Conservation (phyloP, 1,140 invertebrate genomes). For the Drosophila prosaltans region DNA sequence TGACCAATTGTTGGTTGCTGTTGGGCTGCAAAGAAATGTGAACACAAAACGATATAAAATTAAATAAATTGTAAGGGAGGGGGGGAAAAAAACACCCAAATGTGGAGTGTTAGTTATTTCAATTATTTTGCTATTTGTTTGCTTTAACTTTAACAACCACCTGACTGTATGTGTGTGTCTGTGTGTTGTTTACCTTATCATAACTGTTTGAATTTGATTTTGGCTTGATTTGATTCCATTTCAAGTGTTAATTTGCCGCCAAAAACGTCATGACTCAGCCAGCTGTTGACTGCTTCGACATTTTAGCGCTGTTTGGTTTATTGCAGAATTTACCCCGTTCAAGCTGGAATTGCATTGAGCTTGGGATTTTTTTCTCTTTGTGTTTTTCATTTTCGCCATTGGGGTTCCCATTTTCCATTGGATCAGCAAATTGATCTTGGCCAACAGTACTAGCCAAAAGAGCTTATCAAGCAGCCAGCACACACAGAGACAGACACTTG, state of each 20-base stretch:
- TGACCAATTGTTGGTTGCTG: slow-evolving; percentile 68
- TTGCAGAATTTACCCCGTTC: slow-evolving; percentile 64
- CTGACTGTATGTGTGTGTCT: neutral
- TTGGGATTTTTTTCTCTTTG: neutral
- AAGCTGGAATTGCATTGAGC: slow-evolving; percentile 42
- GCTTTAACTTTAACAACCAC: slow-evolving; percentile 7
- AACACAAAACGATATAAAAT: slow-evolving; percentile 19
- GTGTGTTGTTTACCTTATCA: slow-evolving; percentile 59
- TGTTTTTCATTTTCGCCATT: neutral
- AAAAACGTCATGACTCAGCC: slow-evolving; percentile 52
- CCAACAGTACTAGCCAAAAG: slow-evolving; percentile 25
- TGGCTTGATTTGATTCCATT: slow-evolving; percentile 72
- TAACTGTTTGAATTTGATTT: slow-evolving; percentile 60
- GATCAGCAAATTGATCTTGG: slow-evolving; percentile 13
- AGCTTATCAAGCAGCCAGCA: slow-evolving; percentile 67
- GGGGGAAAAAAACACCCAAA: slow-evolving; percentile 1
- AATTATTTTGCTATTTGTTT: slow-evolving; percentile 50
- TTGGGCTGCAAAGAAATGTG: slow-evolving; percentile 42
- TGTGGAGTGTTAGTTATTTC: slow-evolving; percentile 38
- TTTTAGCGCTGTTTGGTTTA: slow-evolving; percentile 24
- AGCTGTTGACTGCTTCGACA: slow-evolving; percentile 21
- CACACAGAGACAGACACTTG: slow-evolving; percentile 3
- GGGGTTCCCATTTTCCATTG: slow-evolving; percentile 20
- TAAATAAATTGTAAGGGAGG: slow-evolving; percentile 2
- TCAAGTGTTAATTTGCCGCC: slow-evolving; percentile 68